phyloP scores from a whole-genome alignment of 2,888 invertebrate species.

The Zaprionus obscuricornis region DNA sequence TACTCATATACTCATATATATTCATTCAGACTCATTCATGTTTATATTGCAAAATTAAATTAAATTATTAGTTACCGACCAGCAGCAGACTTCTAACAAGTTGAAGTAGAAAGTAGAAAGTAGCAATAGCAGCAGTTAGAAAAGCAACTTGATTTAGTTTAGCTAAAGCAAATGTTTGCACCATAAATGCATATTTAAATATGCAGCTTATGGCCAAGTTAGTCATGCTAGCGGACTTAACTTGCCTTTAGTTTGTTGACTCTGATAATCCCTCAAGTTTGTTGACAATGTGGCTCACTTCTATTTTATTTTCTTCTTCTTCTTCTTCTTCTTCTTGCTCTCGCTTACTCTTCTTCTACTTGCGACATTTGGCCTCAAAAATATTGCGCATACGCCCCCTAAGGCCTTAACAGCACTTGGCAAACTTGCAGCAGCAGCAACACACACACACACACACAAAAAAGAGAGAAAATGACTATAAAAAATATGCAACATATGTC shows the following conservation, averaged over 20 bases:
- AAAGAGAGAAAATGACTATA: constrained; percentile 23
- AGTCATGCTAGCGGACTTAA: constrained; percentile 36
- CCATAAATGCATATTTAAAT: constrained; percentile 65
- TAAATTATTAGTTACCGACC: constrained; percentile 62
- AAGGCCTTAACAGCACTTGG: constrained; percentile 28
- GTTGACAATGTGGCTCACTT: constrained; percentile 68
- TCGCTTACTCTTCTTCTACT: not conserved
- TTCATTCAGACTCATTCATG: too few species aligned
- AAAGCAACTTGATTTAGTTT: constrained; percentile 57
- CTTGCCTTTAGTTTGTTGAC: constrained; percentile 68
- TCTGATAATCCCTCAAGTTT: constrained; percentile 80
- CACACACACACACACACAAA: too few species aligned
- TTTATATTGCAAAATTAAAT: constrained; percentile 61
- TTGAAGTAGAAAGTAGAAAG: not conserved
- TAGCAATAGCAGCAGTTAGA: constrained; percentile 10
- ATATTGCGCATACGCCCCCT: constrained; percentile 62
- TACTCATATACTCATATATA: too few species aligned
- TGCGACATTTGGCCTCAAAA: constrained; percentile 58
- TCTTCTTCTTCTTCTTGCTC: too few species aligned
- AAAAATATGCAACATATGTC: constrained; percentile 38
- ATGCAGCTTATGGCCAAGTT: constrained; percentile 44
- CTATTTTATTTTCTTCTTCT: constrained; percentile 30
- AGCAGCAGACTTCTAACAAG: constrained; percentile 8
- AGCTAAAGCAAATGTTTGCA: constrained; percentile 54
- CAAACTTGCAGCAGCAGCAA: constrained; percentile 20